A percentile compares a stretch with the other conserved stretches of the same genome.
These are phyloP conservation scores for Montipora sp. DNA, from an alignment of 64 coral and sea anemone genomes.

Conservation along the genomic window DNA sequence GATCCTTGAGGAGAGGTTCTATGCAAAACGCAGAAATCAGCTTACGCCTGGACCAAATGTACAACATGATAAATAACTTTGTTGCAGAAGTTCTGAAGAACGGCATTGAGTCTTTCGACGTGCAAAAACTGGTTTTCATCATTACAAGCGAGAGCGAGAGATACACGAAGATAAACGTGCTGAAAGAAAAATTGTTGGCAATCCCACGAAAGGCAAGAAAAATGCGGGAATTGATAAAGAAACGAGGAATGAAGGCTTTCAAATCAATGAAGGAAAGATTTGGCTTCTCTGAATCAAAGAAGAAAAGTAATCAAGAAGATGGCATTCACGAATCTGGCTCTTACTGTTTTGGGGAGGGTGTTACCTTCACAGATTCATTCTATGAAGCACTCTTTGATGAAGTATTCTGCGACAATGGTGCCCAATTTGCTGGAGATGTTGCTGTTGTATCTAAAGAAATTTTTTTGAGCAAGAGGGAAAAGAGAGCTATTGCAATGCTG, in stretches of 20 bases:
- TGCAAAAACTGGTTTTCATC: conserved; percentile 50
- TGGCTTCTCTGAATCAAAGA: conserved; percentile 68
- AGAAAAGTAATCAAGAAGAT: conserved; percentile 45
- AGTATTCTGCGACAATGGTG: conserved; percentile 46
- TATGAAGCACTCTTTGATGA: conserved; percentile 73
- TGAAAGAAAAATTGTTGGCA: conserved; percentile 46
- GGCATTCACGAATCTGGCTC: conserved; percentile 61
- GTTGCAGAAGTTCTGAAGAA: conserved; percentile 54
- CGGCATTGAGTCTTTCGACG: conserved; percentile 62
- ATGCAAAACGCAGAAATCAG: conserved; percentile 31
- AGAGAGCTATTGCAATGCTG: conserved; percentile 63
- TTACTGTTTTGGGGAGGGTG: conserved; percentile 53
- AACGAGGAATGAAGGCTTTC: neutral
- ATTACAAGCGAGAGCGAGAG: conserved; percentile 63
- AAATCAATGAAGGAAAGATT: conserved; percentile 58
- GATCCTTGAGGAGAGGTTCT: conserved; percentile 37
- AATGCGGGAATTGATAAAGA: conserved; percentile 40
- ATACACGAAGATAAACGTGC: conserved; percentile 49
- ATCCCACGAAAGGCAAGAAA: conserved; percentile 45
- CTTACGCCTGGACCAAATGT: conserved; percentile 46
- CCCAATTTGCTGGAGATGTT: conserved; percentile 54
- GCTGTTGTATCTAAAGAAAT: conserved; percentile 50
- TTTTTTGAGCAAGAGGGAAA: conserved; percentile 58
- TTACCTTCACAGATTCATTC: conserved; percentile 52
- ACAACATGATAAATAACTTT: conserved; percentile 64